Percentiles rank a stretch among this genome's conserved stretches.
Conservation (phyloP, 2,113 vertebrate genomes). For the Saimiri boliviensis region DNA sequence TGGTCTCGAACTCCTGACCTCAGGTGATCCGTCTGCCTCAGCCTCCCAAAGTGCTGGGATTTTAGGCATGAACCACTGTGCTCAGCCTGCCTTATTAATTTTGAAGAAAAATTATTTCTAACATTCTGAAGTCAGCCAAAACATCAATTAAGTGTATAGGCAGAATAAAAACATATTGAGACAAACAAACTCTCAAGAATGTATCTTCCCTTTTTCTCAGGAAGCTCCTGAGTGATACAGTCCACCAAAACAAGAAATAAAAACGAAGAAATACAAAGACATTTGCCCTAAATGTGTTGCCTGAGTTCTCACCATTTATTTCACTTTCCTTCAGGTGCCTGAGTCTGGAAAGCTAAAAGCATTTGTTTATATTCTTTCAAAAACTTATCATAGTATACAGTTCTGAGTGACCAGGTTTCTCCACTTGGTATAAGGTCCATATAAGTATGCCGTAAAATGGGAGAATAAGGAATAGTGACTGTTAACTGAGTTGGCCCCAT, state of each 20-base stretch:
- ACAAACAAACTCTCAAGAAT: background rate
- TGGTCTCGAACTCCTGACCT: too few species aligned
- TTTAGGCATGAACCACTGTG: too few species aligned
- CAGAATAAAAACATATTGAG: background rate
- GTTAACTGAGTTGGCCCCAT: background rate
- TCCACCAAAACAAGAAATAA: background rate
- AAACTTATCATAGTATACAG: background rate
- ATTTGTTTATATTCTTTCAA: background rate
- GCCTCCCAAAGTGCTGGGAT: too few species aligned
- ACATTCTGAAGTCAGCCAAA: constrained; percentile 16
- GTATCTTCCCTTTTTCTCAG: background rate
- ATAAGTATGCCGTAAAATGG: background rate
- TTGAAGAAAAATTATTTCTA: background rate
- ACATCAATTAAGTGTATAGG: background rate
- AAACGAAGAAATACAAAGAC: background rate
- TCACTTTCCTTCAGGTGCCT: background rate
- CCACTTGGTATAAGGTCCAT: background rate
- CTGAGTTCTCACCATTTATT: background rate
- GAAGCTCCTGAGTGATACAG: background rate
- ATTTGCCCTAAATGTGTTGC: background rate
- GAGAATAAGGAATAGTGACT: background rate
- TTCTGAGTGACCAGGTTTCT: background rate
- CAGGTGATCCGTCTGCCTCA: too few species aligned
- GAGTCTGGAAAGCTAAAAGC: constrained; percentile 24
- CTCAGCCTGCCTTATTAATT: background rate